Base-by-base conservation (phyloP, 2,888 invertebrate genomes). In the Synergus itoensis region DNA sequence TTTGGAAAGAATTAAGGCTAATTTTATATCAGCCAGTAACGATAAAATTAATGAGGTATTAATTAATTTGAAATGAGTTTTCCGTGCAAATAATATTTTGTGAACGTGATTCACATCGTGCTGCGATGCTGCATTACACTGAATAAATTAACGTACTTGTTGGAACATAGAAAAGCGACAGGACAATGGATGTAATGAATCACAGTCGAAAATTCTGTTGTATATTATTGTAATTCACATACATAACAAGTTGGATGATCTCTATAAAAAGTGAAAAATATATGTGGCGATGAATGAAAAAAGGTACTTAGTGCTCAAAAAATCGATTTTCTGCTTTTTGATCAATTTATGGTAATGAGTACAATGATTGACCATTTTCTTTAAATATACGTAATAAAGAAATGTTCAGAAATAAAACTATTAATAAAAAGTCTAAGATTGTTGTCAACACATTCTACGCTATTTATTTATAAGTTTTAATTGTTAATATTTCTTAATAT, bases 101-200 rank as follows among this genome's bases (percentile, higher is more conserved):
- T 73, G 36, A 16, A 21, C 48, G 53, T 40, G 53, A 53, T 73
- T 73, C 73, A 73, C 73, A 73, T 53, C 36, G 73, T 16, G 28
- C 4, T 28, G 67, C 43, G 21, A 21, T 12, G 41, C 36, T 53
- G 73, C 16, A 9, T 69, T 53, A 53, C 53, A 53, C 48, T 53
- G 48, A 53, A 53, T 73, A 53, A 73, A 73, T 53, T 73, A 73
- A 36, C 45, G 67, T 48, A 69, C 28, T 69, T 69, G 45, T 69
- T 69, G 36, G 28, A 40, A 73, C 9, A 36, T 14, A 48, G 0
- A 48, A 69, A 48, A 3, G 5, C 41, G 12, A 41, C 16, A 1
- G 16, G 8, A 69, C 67, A 69, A 69, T 69, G 67, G 5, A 43
- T 45, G 43, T 69, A 40, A 65, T 65, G 64, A 41, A 28, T 45